These are phyloP conservation scores for Drosophila mojavensis DNA, from an alignment of 1,140 invertebrate genomes.

Conservation along the genomic window DNA sequence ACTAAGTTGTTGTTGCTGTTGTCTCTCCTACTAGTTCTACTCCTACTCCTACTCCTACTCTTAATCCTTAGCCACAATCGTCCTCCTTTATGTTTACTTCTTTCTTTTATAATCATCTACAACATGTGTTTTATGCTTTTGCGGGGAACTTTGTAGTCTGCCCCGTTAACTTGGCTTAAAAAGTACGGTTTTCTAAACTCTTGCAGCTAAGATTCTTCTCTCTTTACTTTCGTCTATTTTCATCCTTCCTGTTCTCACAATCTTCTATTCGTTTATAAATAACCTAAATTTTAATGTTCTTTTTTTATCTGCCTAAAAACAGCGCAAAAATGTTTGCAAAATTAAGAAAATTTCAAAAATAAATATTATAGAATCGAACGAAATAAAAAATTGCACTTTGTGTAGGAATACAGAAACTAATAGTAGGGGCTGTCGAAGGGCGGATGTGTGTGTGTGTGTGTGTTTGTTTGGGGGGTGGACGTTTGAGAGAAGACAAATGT, in stretches of 20 bases:
- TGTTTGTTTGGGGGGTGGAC: neutral
- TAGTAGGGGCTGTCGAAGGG: constrained; percentile 6
- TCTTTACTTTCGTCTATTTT: neutral
- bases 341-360: constrained; percentile 13
- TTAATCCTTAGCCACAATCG: constrained; percentile 10
- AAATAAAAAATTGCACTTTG: constrained; percentile 61
- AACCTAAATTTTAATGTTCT: constrained; percentile 61
- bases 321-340: constrained; percentile 40
- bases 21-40: constrained; percentile 37
- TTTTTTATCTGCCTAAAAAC: constrained; percentile 41
- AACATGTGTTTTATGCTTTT: constrained; percentile 20
- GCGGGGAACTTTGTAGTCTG: constrained; percentile 4
- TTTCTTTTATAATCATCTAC: constrained; percentile 22
- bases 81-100: constrained; percentile 14
- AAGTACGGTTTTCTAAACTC: constrained; percentile 32
- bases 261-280: constrained; percentile 36
- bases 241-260: neutral
- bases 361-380: constrained; percentile 21
- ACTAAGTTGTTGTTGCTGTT: constrained; percentile 56
- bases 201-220: constrained; percentile 23
- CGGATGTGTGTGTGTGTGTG: neutral
- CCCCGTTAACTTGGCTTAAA: constrained; percentile 23
- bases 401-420: constrained; percentile 35
- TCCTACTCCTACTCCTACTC: constrained; percentile 19
- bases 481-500: constrained; percentile 34